Percentiles rank a stretch among this genome's conserved stretches.
Evolutionary conservation across 2,113 vertebrate genomes (phyloP).

Genomic region (Phaetusa simplex): DNA sequence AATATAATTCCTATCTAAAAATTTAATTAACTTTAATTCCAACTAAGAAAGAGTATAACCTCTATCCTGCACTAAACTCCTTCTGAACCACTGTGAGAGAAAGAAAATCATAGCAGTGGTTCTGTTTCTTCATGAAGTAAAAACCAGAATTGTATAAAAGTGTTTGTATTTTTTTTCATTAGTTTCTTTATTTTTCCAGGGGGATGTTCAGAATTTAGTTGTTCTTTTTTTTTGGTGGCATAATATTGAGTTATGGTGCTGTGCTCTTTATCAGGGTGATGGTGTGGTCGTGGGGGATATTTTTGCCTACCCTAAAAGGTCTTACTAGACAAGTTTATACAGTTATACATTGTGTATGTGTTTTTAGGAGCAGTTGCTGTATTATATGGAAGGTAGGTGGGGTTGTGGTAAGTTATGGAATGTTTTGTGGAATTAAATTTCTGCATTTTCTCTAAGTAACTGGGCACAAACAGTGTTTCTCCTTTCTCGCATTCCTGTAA

Average conservation of each 20-base stretch:
- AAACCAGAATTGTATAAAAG: not conserved
- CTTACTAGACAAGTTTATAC: not conserved
- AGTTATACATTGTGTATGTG: not conserved
- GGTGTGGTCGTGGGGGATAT: not conserved
- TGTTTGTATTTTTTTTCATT: not conserved
- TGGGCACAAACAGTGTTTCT: not conserved
- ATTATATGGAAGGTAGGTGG: not conserved
- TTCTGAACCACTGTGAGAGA: not conserved
- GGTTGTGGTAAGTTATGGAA: not conserved
- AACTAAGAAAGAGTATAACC: not conserved
- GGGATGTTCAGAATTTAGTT: not conserved
- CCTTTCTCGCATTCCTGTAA: not conserved
- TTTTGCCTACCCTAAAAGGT: not conserved
- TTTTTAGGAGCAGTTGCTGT: not conserved
- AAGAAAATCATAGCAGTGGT: not conserved
- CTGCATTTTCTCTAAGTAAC: not conserved
- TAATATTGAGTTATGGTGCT: not conserved
- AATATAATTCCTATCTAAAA: not conserved
- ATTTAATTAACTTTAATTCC: not conserved
- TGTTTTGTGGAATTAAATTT: not conserved
- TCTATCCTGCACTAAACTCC: not conserved
- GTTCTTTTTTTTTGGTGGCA: not conserved
- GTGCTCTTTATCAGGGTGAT: not conserved
- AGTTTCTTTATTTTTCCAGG: not conserved
- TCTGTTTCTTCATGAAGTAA: not conserved